Evolutionary conservation across 2,797 vertebrate genomes (phyloP).

Genomic region (Hoplostethus atlanticus): DNA sequence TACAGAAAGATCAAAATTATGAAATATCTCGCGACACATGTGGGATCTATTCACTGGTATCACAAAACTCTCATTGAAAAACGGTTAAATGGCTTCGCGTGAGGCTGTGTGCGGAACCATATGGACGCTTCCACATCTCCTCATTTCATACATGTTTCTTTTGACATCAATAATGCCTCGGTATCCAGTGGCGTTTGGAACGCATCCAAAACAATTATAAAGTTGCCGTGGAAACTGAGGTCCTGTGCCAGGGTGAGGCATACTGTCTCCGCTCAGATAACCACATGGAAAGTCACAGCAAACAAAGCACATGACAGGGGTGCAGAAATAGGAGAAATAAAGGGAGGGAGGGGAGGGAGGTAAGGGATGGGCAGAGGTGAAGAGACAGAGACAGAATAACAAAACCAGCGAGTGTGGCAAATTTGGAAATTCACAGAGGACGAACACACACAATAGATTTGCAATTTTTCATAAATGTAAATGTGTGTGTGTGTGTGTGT

Average conservation of each 20-base stretch:
- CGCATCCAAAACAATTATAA: constrained; percentile 97
- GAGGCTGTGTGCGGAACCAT: constrained; percentile 84
- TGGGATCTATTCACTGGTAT: constrained; percentile 79
- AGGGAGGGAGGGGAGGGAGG: constrained; percentile 69
- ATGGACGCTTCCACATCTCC: constrained; percentile 86
- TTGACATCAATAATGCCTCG: constrained; percentile 89
- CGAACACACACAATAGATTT: constrained; percentile 42
- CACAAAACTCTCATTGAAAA: constrained; percentile 81
- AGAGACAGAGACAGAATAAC: constrained; percentile 74
- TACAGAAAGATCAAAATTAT: constrained; percentile 78
- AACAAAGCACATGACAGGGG: constrained; percentile 86
- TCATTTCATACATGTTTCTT: constrained; percentile 89
- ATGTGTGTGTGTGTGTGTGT: neutral
- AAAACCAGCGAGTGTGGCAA: constrained; percentile 62
- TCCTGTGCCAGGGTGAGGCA: constrained; percentile 92
- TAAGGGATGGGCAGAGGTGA: constrained; percentile 79
- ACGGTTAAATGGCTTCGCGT: constrained; percentile 79
- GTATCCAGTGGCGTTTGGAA: constrained; percentile 89
- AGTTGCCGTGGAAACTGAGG: constrained; percentile 96
- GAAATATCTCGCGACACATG: constrained; percentile 80
- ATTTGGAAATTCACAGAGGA: constrained; percentile 56
- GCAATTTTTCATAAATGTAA: constrained; percentile 14
- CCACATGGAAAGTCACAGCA: constrained; percentile 87
- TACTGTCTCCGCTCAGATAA: constrained; percentile 90
- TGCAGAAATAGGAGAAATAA: constrained; percentile 75